phyloP scores from a whole-genome alignment of 2,797 vertebrate species.

The Gastrophryne carolinensis region DNA sequence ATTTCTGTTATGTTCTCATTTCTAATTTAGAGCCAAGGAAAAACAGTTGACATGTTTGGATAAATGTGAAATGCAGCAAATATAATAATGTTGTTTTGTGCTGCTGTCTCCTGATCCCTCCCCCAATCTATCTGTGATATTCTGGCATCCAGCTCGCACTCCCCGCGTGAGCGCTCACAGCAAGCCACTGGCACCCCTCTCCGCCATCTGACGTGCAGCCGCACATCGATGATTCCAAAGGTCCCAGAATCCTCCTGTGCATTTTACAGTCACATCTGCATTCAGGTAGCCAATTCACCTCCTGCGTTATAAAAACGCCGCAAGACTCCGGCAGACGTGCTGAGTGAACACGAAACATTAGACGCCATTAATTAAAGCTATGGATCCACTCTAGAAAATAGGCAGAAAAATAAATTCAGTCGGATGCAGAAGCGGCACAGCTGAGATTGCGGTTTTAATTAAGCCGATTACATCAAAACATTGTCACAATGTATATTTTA shows the following conservation, averaged over 20 bases:
- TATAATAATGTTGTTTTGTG: too few relatives aligned
- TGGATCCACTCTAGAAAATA: not conserved
- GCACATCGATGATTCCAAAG: not conserved
- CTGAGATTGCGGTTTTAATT: constrained; percentile 10
- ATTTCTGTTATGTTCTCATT: too few relatives aligned
- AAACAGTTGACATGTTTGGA: too few relatives aligned
- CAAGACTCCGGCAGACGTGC: not conserved
- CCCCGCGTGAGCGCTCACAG: not conserved
- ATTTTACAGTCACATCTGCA: not conserved
- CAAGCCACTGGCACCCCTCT: not conserved
- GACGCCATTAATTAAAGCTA: not conserved
- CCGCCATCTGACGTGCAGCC: not conserved
- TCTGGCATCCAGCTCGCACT: not conserved
- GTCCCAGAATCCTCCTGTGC: not conserved
- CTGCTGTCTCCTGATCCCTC: not conserved
- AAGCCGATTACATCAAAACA: constrained; percentile 24
- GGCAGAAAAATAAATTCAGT: not conserved
- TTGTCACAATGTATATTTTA: not conserved
- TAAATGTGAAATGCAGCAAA: too few relatives aligned
- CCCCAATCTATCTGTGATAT: not conserved
- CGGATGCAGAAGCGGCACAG: not conserved
- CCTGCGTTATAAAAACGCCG: not conserved
- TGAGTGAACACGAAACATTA: not conserved
- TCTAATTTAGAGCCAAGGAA: too few relatives aligned
- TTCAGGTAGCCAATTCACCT: not conserved